Conservation (phyloP, 2,888 invertebrate genomes). For the Campopleginae sp. region DNA sequence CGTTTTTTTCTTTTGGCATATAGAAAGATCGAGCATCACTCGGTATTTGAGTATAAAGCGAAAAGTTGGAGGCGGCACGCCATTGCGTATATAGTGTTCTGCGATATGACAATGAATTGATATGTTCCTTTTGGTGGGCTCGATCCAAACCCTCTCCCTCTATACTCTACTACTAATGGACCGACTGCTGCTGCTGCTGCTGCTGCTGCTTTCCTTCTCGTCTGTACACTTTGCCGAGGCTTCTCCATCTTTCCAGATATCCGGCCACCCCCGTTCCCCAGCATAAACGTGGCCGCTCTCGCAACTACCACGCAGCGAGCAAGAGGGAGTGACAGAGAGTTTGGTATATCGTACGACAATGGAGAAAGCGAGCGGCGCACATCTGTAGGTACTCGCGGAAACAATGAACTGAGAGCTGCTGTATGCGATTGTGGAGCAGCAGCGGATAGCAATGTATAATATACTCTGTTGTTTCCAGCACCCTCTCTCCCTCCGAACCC, state of each 20-base stretch:
- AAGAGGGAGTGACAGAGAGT: constrained; percentile 41
- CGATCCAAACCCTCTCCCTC: constrained; percentile 41
- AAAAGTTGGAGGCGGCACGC: constrained; percentile 44
- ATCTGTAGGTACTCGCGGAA: constrained; percentile 81
- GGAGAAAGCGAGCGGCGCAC: constrained; percentile 77
- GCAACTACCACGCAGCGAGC: constrained; percentile 13
- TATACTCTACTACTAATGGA: constrained; percentile 53
- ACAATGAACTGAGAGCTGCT: constrained; percentile 81
- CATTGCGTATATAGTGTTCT: constrained; percentile 70
- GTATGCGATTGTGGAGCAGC: constrained; percentile 82
- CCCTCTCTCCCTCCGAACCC: constrained; percentile 45
- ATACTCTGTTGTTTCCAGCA: constrained; percentile 80
- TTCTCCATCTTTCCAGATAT: constrained; percentile 63
- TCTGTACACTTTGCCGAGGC: constrained; percentile 59
- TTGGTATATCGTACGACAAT: constrained; percentile 77
- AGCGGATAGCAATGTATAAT: constrained; percentile 83
- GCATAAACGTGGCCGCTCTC: constrained; percentile 49
- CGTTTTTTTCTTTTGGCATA: neutral
- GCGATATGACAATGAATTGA: constrained; percentile 78
- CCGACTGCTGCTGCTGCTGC: constrained; percentile 11
- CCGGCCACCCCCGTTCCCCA: constrained; percentile 40
- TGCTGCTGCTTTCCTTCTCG: constrained; percentile 35
- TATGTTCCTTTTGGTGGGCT: constrained; percentile 76
- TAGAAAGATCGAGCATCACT: constrained; percentile 57
- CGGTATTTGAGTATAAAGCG: constrained; percentile 64